Evolutionary conservation across 2,888 invertebrate species (phyloP).

Genomic region (Fissipunctia ypsillon): DNA sequence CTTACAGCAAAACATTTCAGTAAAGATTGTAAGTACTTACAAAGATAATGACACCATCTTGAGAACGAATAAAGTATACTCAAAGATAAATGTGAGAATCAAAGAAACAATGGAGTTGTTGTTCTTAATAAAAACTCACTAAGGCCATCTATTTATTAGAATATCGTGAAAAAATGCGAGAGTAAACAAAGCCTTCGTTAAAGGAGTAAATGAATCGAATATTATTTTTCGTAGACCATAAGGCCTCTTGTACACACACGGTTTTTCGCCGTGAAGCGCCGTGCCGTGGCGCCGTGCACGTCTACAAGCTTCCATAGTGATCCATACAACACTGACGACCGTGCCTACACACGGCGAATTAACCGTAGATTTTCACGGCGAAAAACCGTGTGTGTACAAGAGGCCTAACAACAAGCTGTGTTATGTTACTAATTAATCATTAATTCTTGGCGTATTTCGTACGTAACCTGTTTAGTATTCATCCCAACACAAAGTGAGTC

Average conservation of each 20-base stretch:
- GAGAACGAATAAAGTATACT: conserved; percentile 31
- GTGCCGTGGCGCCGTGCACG: too few species aligned
- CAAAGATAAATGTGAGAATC: conserved; percentile 56
- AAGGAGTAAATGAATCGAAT: conserved; percentile 33
- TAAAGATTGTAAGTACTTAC: conserved; percentile 29
- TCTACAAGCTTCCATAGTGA: too few species aligned
- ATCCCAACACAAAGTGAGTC: conserved; percentile 58
- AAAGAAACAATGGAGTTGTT: conserved; percentile 51
- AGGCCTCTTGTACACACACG: too few species aligned
- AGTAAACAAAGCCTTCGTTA: conserved; percentile 30
- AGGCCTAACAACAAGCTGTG: conserved; percentile 16
- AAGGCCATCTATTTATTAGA: conserved; percentile 39
- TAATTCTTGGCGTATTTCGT: conserved; percentile 26
- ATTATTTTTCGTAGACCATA: conserved; percentile 28
- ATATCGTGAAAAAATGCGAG: conserved; percentile 47
- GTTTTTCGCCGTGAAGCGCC: too few species aligned
- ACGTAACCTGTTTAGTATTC: conserved; percentile 64
- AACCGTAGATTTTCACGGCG: too few species aligned
- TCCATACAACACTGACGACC: too few species aligned
- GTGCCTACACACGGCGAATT: too few species aligned
- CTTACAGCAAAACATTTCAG: conserved; percentile 23
- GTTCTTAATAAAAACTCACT: conserved; percentile 52
- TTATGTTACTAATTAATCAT: conserved; percentile 29
- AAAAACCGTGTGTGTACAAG: too few species aligned
- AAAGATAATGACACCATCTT: conserved; percentile 37